A percentile compares a stretch with the other conserved stretches of the same genome.
Conservation (phyloP, 2,797 vertebrate genomes). For the Ibycter americanus region DNA sequence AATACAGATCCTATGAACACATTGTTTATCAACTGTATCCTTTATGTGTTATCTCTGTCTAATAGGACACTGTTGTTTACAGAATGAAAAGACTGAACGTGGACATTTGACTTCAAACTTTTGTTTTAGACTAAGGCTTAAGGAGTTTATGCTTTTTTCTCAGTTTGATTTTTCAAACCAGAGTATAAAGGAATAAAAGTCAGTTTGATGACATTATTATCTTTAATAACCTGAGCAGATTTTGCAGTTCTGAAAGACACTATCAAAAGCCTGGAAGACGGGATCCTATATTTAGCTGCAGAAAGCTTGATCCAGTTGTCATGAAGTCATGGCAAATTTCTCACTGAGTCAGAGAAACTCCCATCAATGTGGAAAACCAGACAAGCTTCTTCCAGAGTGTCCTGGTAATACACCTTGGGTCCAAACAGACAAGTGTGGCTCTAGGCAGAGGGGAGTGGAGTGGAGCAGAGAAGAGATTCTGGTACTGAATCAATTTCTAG, state of each 20-base stretch:
- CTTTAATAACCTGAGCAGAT: constrained; percentile 26
- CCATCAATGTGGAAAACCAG: not conserved
- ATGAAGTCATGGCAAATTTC: constrained; percentile 18
- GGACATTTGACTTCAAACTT: constrained; percentile 18
- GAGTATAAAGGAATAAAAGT: constrained; percentile 15
- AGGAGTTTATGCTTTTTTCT: constrained; percentile 12
- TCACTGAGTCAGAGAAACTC: constrained; percentile 9
- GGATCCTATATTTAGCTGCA: not conserved
- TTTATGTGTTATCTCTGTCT: constrained; percentile 15
- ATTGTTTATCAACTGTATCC: constrained; percentile 16
- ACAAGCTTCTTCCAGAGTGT: not conserved
- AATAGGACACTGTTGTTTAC: constrained; percentile 12
- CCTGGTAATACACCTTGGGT: not conserved
- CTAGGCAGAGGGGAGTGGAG: not conserved
- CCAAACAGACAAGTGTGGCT: not conserved
- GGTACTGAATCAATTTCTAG: not conserved
- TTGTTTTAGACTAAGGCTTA: constrained; percentile 37
- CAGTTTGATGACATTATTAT: constrained; percentile 22
- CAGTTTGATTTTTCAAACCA: constrained; percentile 20
- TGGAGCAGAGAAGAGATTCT: not conserved
- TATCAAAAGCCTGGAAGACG: not conserved
- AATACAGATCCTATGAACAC: not conserved
- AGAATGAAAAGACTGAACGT: constrained; percentile 3
- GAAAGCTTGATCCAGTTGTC: constrained; percentile 4
- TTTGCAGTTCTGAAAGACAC: not conserved